Percentiles rank a stretch among this genome's conserved stretches.
phyloP scores from a whole-genome alignment of 2,888 invertebrate species.

The Sepiola atlantica region DNA sequence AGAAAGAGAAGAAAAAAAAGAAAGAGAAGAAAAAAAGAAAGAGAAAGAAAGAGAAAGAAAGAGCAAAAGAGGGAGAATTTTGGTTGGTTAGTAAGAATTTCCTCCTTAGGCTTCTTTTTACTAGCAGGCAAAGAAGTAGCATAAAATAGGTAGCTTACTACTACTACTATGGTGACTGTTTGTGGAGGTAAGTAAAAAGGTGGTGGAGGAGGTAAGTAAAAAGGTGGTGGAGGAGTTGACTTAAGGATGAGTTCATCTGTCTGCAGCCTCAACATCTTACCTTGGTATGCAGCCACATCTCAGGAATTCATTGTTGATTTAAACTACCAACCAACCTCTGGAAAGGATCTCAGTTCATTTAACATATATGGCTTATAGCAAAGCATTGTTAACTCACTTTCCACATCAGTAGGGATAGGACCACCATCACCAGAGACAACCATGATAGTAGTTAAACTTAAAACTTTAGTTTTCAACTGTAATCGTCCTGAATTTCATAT shows the following conservation, averaged over 20 bases:
- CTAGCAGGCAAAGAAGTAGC: background rate
- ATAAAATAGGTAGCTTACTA: background rate
- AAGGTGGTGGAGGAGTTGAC: background rate
- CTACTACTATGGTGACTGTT: background rate
- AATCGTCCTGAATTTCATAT: background rate
- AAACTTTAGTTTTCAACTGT: background rate
- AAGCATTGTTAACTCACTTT: background rate
- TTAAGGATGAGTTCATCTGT: slow-evolving; percentile 16
- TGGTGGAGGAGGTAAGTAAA: background rate
- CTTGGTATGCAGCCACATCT: slow-evolving; percentile 10
- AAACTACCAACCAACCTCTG: background rate
- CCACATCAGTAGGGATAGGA: background rate
- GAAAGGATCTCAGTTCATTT: background rate
- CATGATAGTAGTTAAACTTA: background rate
- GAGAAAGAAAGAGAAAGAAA: background rate
- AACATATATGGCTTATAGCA: slow-evolving; percentile 32
- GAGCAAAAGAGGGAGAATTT: background rate
- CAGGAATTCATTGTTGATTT: slow-evolving; percentile 32
- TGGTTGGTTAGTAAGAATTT: background rate
- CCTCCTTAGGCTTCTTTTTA: slow-evolving; percentile 3
- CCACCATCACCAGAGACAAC: background rate
- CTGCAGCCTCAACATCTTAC: slow-evolving; percentile 32
- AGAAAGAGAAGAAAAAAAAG: background rate
- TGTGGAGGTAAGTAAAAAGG: background rate
- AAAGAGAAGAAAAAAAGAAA: too few species aligned